Evolutionary conservation across 2,888 invertebrate genomes (phyloP).

Genomic region (Platypus cylindrus): DNA sequence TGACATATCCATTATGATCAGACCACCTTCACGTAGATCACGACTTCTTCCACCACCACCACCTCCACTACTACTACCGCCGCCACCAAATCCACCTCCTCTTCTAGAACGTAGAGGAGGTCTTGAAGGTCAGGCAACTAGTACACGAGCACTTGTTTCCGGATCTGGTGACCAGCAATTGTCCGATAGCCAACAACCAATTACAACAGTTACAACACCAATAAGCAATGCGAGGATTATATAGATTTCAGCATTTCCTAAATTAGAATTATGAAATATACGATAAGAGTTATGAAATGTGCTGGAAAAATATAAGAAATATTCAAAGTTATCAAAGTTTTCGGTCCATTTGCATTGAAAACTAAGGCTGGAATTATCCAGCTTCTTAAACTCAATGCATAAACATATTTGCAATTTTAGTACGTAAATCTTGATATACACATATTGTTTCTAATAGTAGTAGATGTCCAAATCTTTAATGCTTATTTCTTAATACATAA

Average conservation of each 20-base stretch:
- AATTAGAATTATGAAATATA: too few species aligned
- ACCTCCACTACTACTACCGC: constrained; percentile 12
- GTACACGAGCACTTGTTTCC: constrained; percentile 43
- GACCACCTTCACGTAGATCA: constrained; percentile 13
- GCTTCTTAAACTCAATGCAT: too few species aligned
- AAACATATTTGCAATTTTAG: too few species aligned
- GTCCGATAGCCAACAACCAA: constrained; percentile 66
- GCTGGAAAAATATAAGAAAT: too few species aligned
- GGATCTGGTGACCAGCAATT: constrained; percentile 70
- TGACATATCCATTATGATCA: constrained; percentile 13
- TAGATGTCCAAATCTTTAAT: too few species aligned
- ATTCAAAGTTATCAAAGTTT: too few species aligned
- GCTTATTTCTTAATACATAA: too few species aligned
- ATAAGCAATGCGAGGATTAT: constrained; percentile 60
- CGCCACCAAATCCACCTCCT: constrained; percentile 13
- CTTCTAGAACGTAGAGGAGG: constrained; percentile 14
- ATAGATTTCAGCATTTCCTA: constrained; percentile 61
- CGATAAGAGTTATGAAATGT: too few species aligned
- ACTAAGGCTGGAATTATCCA: too few species aligned
- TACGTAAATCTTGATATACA: too few species aligned
- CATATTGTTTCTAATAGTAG: too few species aligned
- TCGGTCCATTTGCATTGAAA: too few species aligned
- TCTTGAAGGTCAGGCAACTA: constrained; percentile 51
- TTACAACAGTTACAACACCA: constrained; percentile 59
- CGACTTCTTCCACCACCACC: constrained; percentile 14